Base-by-base conservation (phyloP, 2,888 invertebrate species). In the Mythimna vitellina region DNA sequence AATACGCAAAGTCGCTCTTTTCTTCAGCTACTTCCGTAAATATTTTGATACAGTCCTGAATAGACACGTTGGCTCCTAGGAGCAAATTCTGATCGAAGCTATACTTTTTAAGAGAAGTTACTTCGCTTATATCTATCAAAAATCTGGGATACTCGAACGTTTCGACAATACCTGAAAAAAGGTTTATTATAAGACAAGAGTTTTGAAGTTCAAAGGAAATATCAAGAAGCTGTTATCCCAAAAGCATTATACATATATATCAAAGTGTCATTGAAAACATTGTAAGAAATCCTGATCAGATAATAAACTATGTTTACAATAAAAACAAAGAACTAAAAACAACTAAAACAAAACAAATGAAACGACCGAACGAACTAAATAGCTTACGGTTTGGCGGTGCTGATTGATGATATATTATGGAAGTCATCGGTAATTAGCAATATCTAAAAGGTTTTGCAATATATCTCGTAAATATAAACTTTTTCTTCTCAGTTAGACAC, bases 61-160 rank as follows among this genome's bases (percentile, higher is more conserved):
- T 88, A 0, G 97, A 95, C 20, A 97, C 62, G 78, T 96, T 97
- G 6, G 96, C 97, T 5, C 97, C 98, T 1, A 98, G 86, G 4
- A 94, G 80, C 17, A 95, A 69, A 65, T 95, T 96, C 77, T 95
- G 95, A 57, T 93, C 94, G 20, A 90, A 85, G 1, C 75, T 32
- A 57, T 87, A 92, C 0, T 62, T 79, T 66, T 96, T 96, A 3
- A 96, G 76, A 0, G 90, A 87, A n/a, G 78, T 70, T 0, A 95
- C 90, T 20, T 85, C 89, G 65, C 93, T 93, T 22, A 96, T 94
- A 63, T 96, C 95, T 6, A 95, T 92, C 0, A 95, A 6, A n/a
- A 89, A 29, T 22, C 81, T 73, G 0, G 95, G 93, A 70, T 94
- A 93, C 61, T 90, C 88, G 61, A 89, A 93, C 2, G 81, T 87